Base-by-base conservation (phyloP, 2,113 vertebrate species). In the Pogonocichla stellata region DNA sequence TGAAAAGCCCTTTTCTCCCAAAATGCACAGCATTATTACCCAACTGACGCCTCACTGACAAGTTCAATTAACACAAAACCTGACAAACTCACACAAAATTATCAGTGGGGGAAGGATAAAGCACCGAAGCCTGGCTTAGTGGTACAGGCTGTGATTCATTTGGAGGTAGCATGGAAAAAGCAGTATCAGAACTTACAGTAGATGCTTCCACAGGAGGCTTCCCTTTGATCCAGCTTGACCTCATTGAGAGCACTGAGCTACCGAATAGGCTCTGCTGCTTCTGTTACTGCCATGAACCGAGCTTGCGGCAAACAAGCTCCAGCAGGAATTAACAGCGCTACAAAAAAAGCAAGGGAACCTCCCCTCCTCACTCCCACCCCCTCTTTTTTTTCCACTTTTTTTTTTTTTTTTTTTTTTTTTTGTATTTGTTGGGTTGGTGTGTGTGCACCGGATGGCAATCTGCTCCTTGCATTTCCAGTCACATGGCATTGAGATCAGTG, bases 221-320 rank as follows among this genome's bases (percentile, higher is more conserved):
- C 86, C 97, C 96, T 96, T 97, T 97, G 96, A 97, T 98, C 83
- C 95, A 97, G 92, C 98, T 97, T 96, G 97, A 97, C 96, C 97
- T 98, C 98, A 98, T 98, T 89, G 97, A 97, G 91, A 94, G 71
- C 93, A 88, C 72, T 60, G 88, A 77, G 96, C 93, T 88, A 96
- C 65, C 0, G 17, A 74, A 34, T 19, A 61, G 80, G 90, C 62
- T 51, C 80, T 47, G 70, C 94, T 70, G 87, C 79, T 86, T 72
- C 95, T 74, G 69, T 31, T 60, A 62, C 71, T 38, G 65, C 53
- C 69, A 82, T 83, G 40, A 85, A 33, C 58, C 2, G 14, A 61
- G 67, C 84, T 57, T 19, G 4, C 22, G 5, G 94, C 80, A 79
- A 61, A 64, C 43, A 73, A 72, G 93, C 79, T 82, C 80, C 70